Evolutionary conservation across 2,888 invertebrate species (phyloP).

Genomic region (Lasioglossum villosulum): DNA sequence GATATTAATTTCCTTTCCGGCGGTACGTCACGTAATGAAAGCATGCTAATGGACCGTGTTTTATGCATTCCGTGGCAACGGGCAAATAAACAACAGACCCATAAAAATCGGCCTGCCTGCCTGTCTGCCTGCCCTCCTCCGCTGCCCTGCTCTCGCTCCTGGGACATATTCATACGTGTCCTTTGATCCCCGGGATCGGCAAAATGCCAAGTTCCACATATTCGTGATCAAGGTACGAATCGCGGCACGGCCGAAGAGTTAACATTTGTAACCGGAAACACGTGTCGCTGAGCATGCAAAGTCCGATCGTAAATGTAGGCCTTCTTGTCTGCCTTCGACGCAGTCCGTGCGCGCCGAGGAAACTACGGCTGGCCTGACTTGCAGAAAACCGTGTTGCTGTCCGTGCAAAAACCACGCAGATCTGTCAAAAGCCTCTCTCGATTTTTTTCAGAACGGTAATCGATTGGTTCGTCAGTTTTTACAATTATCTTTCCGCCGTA

Average conservation of each 20-base stretch:
- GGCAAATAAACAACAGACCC: conserved; percentile 51
- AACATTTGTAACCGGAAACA: conserved; percentile 58
- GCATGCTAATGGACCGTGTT: conserved; percentile 47
- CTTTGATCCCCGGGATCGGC: conserved; percentile 54
- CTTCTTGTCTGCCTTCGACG: conserved; percentile 12
- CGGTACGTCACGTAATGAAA: conserved; percentile 40
- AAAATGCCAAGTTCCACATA: conserved; percentile 58
- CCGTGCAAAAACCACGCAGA: not conserved
- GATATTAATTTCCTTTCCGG: conserved; percentile 41
- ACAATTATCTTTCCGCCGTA: not conserved
- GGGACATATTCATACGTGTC: conserved; percentile 45
- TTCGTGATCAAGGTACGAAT: conserved; percentile 62
- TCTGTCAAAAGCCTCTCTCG: not conserved
- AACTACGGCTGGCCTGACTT: conserved; percentile 1
- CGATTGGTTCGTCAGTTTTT: not conserved
- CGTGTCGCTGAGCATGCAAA: conserved; percentile 56
- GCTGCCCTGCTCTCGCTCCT: not conserved
- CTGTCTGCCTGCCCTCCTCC: not conserved
- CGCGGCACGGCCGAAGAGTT: conserved; percentile 37
- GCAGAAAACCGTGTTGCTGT: not conserved
- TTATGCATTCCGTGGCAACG: conserved; percentile 33
- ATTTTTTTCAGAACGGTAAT: not conserved
- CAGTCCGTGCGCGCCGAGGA: not conserved
- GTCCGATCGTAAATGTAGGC: conserved; percentile 56
- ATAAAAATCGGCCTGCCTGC: conserved; percentile 43